phyloP scores from a whole-genome alignment of 2,888 invertebrate genomes.

The Synanthedon vespiformis region DNA sequence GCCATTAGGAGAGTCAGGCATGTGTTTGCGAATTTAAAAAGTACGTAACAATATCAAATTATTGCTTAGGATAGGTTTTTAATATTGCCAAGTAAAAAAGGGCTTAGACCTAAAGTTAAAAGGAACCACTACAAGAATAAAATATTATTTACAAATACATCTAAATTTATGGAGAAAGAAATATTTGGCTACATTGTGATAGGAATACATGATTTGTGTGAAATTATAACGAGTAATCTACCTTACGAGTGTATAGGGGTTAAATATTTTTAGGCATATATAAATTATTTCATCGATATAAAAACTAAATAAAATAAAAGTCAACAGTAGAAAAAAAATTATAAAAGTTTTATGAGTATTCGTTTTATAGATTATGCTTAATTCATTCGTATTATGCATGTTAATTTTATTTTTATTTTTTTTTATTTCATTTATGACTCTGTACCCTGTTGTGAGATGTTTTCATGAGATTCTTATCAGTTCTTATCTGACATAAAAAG shows the following conservation, averaged over 20 bases:
- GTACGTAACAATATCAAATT: no score
- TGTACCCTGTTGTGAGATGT: constrained; percentile 59
- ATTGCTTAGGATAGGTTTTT: constrained; percentile 25
- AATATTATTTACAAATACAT: constrained; percentile 59
- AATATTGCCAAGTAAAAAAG: constrained; percentile 63
- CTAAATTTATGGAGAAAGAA: constrained; percentile 52
- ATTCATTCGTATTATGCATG: no score
- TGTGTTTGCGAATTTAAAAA: constrained; percentile 8
- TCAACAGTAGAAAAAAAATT: constrained; percentile 24
- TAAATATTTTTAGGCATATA: constrained; percentile 9
- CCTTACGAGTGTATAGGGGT: constrained; percentile 30
- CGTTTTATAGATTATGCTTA: no score
- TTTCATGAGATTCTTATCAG: constrained; percentile 44
- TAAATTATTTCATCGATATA: constrained; percentile 9
- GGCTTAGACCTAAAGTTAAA: constrained; percentile 60
- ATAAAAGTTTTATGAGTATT: constrained; percentile 15
- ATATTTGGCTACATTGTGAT: constrained; percentile 68
- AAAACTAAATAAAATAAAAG: constrained; percentile 32
- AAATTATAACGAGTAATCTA: constrained; percentile 25
- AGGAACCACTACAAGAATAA: constrained; percentile 62
- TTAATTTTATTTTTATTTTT: constrained; percentile 20
- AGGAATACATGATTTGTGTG: constrained; percentile 49
- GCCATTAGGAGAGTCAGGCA: constrained; percentile 20
- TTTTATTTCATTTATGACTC: constrained; percentile 38
- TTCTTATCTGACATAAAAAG: constrained; percentile 18